phyloP scores from a whole-genome alignment of 2,113 vertebrate species.

The Tetraodon nigroviridis region DNA sequence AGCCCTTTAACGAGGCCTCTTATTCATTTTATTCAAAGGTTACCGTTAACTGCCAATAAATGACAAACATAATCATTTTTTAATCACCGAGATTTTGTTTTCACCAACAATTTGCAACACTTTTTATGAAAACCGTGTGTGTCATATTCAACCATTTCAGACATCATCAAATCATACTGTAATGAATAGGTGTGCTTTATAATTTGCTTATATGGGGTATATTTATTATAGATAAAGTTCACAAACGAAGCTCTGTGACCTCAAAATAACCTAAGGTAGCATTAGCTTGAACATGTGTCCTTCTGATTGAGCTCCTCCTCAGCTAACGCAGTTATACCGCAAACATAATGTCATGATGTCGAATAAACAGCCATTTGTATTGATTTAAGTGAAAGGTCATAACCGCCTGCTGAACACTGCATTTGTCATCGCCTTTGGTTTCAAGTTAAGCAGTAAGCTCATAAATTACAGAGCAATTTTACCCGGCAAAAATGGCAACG shows the following conservation, averaged over 20 bases:
- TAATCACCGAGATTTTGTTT: too few relatives aligned
- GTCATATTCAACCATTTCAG: too few relatives aligned
- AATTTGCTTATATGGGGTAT: too few relatives aligned
- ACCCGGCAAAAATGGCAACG: conserved; percentile 42
- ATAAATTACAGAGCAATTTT: conserved; percentile 43
- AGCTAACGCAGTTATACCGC: conserved; percentile 18
- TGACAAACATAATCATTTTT: too few relatives aligned
- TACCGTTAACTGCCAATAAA: too few relatives aligned
- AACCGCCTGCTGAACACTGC: conserved; percentile 8
- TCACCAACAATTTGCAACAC: too few relatives aligned
- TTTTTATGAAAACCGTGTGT: too few relatives aligned
- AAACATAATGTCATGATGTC: conserved; percentile 11
- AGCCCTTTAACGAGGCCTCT: conserved; percentile 2
- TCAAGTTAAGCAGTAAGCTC: conserved; percentile 47
- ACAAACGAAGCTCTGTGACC: conserved; percentile 8
- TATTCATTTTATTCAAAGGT: too few relatives aligned
- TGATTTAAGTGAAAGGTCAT: conserved; percentile 42
- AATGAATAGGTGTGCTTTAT: too few relatives aligned
- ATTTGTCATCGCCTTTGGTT: conserved; percentile 31
- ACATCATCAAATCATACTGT: too few relatives aligned
- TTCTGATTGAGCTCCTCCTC: conserved; percentile 23
- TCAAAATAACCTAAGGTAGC: conserved; percentile 6
- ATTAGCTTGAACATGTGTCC: conserved; percentile 8
- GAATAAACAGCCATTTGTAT: conserved; percentile 46
- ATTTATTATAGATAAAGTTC: too few relatives aligned